These are phyloP conservation scores for Coccyzus lansbergi DNA, from an alignment of 2,797 vertebrate genomes.

Conservation along the genomic window DNA sequence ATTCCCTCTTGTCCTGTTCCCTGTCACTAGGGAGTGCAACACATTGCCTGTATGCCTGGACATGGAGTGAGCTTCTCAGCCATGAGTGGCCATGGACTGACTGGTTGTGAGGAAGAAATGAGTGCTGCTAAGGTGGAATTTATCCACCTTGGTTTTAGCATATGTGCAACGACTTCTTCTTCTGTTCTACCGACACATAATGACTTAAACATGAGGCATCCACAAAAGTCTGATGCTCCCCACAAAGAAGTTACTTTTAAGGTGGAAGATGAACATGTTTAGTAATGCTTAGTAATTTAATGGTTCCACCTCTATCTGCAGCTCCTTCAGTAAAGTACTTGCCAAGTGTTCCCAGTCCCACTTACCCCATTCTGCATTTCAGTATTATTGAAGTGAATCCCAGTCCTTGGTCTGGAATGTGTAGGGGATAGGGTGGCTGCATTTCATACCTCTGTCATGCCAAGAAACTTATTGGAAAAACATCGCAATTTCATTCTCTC, in stretches of 20 bases:
- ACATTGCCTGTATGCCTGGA: rapidly evolving
- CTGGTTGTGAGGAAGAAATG: neutral
- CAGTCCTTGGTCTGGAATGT: neutral
- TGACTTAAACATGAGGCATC: neutral
- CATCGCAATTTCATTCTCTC: neutral
- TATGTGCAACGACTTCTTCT: neutral
- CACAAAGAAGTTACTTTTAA: neutral
- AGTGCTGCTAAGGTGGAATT: neutral
- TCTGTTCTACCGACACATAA: neutral
- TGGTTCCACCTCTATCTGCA: neutral
- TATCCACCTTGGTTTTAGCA: neutral
- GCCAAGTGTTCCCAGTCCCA: neutral
- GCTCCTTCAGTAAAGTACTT: neutral
- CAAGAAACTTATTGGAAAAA: neutral
- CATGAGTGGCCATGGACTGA: rapidly evolving
- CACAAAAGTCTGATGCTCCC: neutral
- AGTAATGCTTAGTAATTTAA: neutral
- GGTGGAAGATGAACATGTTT: neutral
- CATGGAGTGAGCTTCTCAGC: neutral
- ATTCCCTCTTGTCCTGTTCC: too few relatives aligned
- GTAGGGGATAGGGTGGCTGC: neutral
- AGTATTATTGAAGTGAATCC: neutral
- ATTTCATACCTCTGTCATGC: neutral
- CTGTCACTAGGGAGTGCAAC: too few relatives aligned
- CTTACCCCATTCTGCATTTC: neutral